Conservation (phyloP, 2,113 vertebrate species). For the Sakesphorus luctuosus region DNA sequence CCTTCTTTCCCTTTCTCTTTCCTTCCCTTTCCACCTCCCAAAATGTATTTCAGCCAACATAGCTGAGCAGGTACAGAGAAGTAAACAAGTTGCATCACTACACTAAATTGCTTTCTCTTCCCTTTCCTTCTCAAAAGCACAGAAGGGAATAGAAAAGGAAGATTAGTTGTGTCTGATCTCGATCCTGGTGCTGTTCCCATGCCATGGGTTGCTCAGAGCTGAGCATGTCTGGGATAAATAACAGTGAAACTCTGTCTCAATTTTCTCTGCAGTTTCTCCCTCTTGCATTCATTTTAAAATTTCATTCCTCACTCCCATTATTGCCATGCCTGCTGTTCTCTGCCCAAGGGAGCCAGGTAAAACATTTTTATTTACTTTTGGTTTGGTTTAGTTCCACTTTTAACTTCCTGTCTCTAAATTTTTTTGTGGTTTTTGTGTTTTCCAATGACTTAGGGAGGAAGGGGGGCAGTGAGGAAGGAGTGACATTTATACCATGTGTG, state of each 20-base stretch:
- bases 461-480: neutral
- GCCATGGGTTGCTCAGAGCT: conserved; percentile 26
- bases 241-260: conserved; percentile 53
- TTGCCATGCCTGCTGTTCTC: neutral
- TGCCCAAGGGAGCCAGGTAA: conserved; percentile 46
- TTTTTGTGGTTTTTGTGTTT: neutral
- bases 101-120: conserved; percentile 60
- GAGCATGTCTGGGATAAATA: conserved; percentile 55
- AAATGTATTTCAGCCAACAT: neutral
- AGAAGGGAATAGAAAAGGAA: conserved; percentile 57
- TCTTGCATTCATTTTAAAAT: conserved; percentile 64
- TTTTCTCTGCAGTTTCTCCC: conserved; percentile 64
- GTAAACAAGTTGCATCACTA: conserved; percentile 53
- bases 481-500: neutral
- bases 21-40: neutral
- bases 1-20: neutral
- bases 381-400: conserved; percentile 27
- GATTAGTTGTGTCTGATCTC: conserved; percentile 52
- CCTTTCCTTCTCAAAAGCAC: conserved; percentile 41
- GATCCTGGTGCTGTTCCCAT: neutral
- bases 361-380: conserved; percentile 60
- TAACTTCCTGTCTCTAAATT: neutral
- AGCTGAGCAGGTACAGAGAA: conserved; percentile 13
- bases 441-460: neutral
- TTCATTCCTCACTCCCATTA: conserved; percentile 59